These are phyloP conservation scores for Pollenia amentaria DNA, from an alignment of 2,888 invertebrate genomes.

Conservation along the genomic window DNA sequence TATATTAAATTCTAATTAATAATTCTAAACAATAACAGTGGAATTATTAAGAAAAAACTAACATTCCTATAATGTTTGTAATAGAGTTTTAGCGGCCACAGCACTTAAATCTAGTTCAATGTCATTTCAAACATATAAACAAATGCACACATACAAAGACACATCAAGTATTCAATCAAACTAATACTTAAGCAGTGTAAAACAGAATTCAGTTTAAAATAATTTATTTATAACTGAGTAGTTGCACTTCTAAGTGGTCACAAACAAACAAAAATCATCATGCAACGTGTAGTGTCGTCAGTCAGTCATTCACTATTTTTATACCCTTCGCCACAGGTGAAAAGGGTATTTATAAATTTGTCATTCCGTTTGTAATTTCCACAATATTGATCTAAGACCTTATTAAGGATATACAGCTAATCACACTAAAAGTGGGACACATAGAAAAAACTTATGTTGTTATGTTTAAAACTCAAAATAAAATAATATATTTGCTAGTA, in stretches of 20 bases:
- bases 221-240: not conserved
- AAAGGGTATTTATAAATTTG: no score
- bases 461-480: no score
- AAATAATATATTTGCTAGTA: no score
- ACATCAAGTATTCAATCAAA: slow-evolving; percentile 6
- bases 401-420: no score
- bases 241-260: slow-evolving; percentile 35
- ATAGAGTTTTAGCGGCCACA: slow-evolving; percentile 55
- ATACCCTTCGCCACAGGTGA: no score
- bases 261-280: slow-evolving; percentile 18
- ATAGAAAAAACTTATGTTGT: no score
- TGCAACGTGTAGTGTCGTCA: slow-evolving; percentile 1
- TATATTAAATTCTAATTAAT: slow-evolving; percentile 20
- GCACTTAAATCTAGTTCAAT: slow-evolving; percentile 67
- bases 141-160: not conserved
- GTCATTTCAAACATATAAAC: slow-evolving; percentile 47
- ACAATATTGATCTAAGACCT: no score
- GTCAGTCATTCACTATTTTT: slow-evolving; percentile 19
- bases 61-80: slow-evolving; percentile 52
- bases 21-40: not conserved
- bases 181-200: not conserved
- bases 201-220: not conserved
- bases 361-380: no score
- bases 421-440: no score
- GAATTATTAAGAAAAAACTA: not conserved